Conservation (phyloP, 2,113 vertebrate genomes). For the Neofelis nebulosa region DNA sequence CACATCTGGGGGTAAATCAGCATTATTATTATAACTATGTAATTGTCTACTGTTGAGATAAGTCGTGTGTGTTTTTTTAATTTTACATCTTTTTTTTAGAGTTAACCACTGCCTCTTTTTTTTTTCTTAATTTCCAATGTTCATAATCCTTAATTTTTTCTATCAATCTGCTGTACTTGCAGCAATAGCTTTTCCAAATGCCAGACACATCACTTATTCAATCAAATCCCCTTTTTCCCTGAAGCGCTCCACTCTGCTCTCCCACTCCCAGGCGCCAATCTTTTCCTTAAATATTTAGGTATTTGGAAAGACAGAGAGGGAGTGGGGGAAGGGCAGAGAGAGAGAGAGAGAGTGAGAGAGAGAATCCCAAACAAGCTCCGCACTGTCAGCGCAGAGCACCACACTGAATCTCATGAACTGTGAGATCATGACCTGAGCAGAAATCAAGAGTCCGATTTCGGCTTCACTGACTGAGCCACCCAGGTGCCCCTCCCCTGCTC, state of each 20-base stretch:
- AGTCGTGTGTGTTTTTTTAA: not conserved
- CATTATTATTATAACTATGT: not conserved
- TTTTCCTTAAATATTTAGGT: too few species aligned
- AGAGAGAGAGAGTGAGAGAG: too few species aligned
- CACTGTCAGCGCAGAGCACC: too few species aligned
- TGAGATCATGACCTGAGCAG: too few species aligned
- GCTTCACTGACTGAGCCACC: too few species aligned
- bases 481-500: too few species aligned
- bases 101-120: not conserved
- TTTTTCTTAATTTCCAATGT: not conserved
- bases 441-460: too few species aligned
- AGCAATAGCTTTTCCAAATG: not conserved
- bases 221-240: not conserved
- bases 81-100: not conserved
- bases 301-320: too few species aligned
- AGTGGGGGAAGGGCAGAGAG: too few species aligned
- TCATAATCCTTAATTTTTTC: not conserved
- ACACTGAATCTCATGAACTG: too few species aligned
- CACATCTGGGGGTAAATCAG: not conserved
- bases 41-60: not conserved
- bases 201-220: not conserved
- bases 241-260: not conserved
- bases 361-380: too few species aligned
- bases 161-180: not conserved
- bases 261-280: not conserved